Evolutionary conservation across 2,888 invertebrate species (phyloP), one percentile per base, ranked within the genome.

Genomic region (Emmelina monodactyla): DNA sequence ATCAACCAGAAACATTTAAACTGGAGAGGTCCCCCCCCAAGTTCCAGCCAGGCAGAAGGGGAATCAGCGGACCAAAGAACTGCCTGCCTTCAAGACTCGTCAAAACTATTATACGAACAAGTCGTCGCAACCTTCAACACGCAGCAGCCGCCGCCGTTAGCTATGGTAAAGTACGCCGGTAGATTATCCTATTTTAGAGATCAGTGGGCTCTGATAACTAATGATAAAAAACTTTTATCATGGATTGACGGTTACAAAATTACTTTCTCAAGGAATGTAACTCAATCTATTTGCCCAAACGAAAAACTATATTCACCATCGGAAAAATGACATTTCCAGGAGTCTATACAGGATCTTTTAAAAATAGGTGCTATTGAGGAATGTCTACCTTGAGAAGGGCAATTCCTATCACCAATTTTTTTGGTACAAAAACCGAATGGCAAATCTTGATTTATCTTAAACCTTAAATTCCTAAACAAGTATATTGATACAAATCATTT

Each of bases 401-500:
- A 25, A 33, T 33, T 22, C 14, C 3, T 33, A 12, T 33, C 33
- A 10, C 12, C 28, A n/a, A 11, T 28, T 5, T 33, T 32, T 22
- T 10, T 32, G 5, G 12, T 33, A 13, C 33, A 25, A 14, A 33
- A 33, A 28, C 15, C 22, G 10, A 15, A 33, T 16, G 31, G 31
- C 16, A 31, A 13, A 13, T 14, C 15, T 11, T 13, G 28, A 10
- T 25, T 33, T 25, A 33, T 33, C 14, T 14, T 33, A 33, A 33
- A 33, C 15, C 11, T 33, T n/a, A 33, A 25, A 28, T 12, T 9
- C 2, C 15, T 33, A 13, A 33, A 33, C 14, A 33, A 28, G 13
- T 33, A 14, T 28, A 25, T 33, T 28, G 15, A 28, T 12, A 25
- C 14, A 25, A 11, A 33, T 13, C 33, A 33, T 33, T 33, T 25